phyloP scores from a whole-genome alignment of 2,113 vertebrate species.

The Coracopsis vasa region DNA sequence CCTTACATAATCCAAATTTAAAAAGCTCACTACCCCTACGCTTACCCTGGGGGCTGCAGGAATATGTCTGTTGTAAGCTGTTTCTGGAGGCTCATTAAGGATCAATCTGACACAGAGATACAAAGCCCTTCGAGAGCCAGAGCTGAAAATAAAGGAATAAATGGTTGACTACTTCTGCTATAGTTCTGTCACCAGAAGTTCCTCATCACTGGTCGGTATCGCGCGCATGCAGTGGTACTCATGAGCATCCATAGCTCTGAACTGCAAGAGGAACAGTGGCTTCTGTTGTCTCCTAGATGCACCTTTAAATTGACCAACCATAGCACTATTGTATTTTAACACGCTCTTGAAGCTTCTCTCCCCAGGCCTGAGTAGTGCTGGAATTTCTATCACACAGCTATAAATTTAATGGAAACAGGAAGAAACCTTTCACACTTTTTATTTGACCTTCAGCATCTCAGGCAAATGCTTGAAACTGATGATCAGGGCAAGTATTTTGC shows the following conservation, averaged over 20 bases:
- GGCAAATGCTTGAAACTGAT: neutral
- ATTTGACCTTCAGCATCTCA: constrained; percentile 52
- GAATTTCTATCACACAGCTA: neutral
- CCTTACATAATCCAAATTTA: constrained; percentile 54
- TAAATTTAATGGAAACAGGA: neutral
- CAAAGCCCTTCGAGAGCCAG: neutral
- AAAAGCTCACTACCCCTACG: constrained; percentile 18
- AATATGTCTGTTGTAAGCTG: neutral
- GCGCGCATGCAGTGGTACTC: neutral
- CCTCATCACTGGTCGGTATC: neutral
- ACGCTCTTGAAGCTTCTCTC: constrained; percentile 28
- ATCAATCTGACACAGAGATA: neutral
- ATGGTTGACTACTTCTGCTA: neutral
- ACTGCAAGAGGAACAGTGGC: neutral
- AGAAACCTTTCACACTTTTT: neutral
- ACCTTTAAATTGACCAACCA: constrained; percentile 46
- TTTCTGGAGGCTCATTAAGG: neutral
- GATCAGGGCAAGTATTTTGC: neutral
- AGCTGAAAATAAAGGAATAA: neutral
- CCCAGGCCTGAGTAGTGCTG: neutral
- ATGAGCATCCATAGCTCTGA: neutral
- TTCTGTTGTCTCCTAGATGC: neutral
- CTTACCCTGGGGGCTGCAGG: neutral
- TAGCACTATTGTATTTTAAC: constrained; percentile 35
- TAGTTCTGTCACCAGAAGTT: neutral